phyloP scores from a whole-genome alignment of 2,113 vertebrate species.

The Zosterops pallidus region DNA sequence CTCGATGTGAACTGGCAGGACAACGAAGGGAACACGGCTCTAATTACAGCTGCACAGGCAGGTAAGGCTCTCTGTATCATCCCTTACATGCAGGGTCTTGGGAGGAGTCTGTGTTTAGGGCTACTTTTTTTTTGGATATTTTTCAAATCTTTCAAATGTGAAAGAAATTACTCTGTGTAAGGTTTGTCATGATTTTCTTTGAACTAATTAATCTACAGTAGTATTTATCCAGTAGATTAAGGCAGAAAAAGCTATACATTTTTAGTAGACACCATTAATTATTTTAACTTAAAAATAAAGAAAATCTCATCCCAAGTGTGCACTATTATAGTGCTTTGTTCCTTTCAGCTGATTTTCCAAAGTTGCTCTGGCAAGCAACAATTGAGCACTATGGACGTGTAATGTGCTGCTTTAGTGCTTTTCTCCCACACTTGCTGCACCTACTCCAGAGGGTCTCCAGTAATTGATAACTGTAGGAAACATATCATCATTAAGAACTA shows the following conservation, averaged over 20 bases:
- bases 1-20: slow-evolving; percentile 97
- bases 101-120: background rate
- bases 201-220: background rate
- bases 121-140: background rate
- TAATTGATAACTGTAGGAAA: background rate
- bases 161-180: background rate
- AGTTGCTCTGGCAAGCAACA: background rate
- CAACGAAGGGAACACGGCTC: slow-evolving; percentile 93
- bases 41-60: slow-evolving; percentile 94
- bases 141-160: background rate
- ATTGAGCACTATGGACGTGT: background rate
- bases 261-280: background rate
- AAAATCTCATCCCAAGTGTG: background rate
- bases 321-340: background rate
- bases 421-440: background rate
- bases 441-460: background rate
- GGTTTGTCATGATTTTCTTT: background rate
- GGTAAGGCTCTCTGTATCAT: slow-evolving; percentile 74
- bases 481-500: background rate
- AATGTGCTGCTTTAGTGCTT: background rate
- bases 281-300: background rate
- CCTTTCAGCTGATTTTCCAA: background rate
- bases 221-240: background rate
- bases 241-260: background rate
- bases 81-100: background rate